These are phyloP conservation scores for Dastarcus helophoroides DNA, from an alignment of 2,888 invertebrate species.

Conservation along the genomic window DNA sequence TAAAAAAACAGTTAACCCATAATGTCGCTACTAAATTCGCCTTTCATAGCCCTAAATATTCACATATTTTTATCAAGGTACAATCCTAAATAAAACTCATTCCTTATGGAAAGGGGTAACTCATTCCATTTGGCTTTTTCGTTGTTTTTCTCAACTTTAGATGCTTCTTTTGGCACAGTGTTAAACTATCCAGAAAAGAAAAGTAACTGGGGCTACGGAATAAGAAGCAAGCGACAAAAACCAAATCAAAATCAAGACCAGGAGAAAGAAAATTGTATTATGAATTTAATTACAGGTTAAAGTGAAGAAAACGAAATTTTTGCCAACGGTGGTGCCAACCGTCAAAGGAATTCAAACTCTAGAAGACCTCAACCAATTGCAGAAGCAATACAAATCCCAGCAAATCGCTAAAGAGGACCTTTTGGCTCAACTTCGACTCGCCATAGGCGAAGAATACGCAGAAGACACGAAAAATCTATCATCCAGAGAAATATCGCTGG, in stretches of 20 bases:
- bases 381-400: conserved; percentile 37
- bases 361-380: conserved; percentile 32
- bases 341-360: conserved; percentile 35
- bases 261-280: conserved; percentile 12
- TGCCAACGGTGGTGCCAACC: conserved; percentile 44
- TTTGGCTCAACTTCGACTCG: conserved; percentile 61
- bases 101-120: too few species aligned
- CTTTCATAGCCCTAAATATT: too few species aligned
- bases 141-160: too few species aligned
- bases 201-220: conserved; percentile 16
- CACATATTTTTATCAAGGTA: too few species aligned
- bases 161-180: too few species aligned
- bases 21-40: too few species aligned
- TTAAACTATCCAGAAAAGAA: too few species aligned
- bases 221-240: conserved; percentile 17
- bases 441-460: conserved; percentile 55
- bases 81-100: too few species aligned
- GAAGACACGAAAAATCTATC: conserved; percentile 58
- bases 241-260: conserved; percentile 12
- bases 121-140: too few species aligned
- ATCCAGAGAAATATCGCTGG: conserved; percentile 60
- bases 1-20: too few species aligned
- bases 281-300: too few species aligned
- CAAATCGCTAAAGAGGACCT: conserved; percentile 58
- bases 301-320: conserved; percentile 19